Conservation (phyloP, 2,888 invertebrate species). For the Pristionchus maxplancki region DNA sequence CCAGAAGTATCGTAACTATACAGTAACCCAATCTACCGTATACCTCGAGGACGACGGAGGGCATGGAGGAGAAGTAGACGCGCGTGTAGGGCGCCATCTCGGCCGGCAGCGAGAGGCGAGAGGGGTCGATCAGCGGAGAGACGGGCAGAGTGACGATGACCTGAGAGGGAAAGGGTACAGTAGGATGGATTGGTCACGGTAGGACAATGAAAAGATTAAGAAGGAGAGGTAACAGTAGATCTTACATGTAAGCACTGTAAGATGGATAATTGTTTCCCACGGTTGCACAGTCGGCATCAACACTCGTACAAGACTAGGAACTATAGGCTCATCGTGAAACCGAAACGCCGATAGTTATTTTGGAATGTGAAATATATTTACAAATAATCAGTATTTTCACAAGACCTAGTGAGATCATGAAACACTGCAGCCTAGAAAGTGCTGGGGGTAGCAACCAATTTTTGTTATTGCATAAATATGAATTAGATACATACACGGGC, state of each 20-base stretch:
- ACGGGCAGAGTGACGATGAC: slow-evolving; percentile 43
- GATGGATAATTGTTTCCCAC: no score
- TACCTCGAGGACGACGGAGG: slow-evolving; percentile 27
- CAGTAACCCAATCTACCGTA: background rate
- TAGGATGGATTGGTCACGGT: background rate
- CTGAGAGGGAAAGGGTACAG: background rate
- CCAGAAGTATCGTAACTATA: background rate
- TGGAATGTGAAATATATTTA: background rate
- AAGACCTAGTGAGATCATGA: background rate
- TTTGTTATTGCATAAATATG: no score
- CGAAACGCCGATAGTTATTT: no score
- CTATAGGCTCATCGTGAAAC: no score
- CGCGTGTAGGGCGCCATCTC: slow-evolving; percentile 38
- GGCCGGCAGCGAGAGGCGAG: slow-evolving; percentile 8
- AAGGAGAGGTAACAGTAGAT: background rate
- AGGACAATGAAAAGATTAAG: background rate
- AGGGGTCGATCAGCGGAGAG: slow-evolving; percentile 43
- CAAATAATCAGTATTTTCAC: background rate
- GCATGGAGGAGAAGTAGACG: slow-evolving; percentile 35
- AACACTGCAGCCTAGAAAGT: background rate
- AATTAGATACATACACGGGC: no score
- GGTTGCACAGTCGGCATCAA: background rate
- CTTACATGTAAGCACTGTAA: no score
- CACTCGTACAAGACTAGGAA: no score
- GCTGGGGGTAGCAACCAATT: no score